Percentiles rank a stretch among this genome's conserved stretches.
phyloP scores from a whole-genome alignment of 2,888 invertebrate species.

The Trypoxylon attenuatum region DNA sequence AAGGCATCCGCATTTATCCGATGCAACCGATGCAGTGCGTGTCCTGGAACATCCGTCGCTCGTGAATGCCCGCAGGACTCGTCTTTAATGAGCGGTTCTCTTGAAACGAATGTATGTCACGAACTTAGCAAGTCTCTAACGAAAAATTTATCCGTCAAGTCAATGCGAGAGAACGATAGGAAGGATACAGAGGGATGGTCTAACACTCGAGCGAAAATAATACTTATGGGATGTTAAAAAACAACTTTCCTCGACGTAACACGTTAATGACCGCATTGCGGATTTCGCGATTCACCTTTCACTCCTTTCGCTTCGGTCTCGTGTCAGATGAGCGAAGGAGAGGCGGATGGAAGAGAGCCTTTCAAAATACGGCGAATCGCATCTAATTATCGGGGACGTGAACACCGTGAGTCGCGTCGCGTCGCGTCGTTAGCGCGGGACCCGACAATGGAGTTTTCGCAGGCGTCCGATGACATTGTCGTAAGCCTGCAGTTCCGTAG shows the following conservation, averaged over 20 bases:
- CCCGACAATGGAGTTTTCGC: background rate
- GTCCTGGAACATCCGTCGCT: no score
- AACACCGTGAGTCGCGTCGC: background rate
- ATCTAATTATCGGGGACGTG: background rate
- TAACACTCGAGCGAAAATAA: no score
- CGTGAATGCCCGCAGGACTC: conserved; percentile 32
- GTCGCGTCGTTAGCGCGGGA: background rate
- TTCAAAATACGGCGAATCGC: background rate
- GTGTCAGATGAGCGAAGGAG: no score
- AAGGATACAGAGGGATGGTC: no score
- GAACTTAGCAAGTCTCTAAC: no score
- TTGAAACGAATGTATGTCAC: no score
- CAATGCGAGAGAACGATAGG: no score
- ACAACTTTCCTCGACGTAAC: background rate
- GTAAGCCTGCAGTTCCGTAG: background rate
- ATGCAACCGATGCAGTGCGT: conserved; percentile 16
- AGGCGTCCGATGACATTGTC: conserved; percentile 6
- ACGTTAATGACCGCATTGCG: conserved; percentile 20
- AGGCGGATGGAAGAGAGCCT: background rate
- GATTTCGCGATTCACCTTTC: conserved; percentile 3
- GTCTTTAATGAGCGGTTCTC: conserved; percentile 37
- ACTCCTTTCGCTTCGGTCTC: background rate
- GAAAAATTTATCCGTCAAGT: no score
- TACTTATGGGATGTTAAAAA: no score
- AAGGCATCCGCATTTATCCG: conserved; percentile 35